Evolutionary conservation across 2,888 invertebrate species (phyloP).

Genomic region (Megastigmus dorsalis): DNA sequence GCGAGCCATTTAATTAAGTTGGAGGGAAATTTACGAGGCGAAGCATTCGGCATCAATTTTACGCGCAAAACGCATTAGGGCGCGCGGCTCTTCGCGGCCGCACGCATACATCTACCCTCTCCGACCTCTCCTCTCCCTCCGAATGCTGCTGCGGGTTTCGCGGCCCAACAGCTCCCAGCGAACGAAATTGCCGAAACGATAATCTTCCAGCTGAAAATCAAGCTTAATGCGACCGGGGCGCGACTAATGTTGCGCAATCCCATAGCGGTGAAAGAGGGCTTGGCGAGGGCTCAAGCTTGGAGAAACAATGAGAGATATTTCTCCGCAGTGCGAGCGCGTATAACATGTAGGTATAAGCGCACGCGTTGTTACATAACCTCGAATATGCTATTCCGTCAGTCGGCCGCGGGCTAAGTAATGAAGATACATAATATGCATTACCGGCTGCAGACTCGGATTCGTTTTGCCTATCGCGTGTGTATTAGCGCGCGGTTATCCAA

Average conservation of each 20-base stretch:
- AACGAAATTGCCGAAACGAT: conserved; percentile 36
- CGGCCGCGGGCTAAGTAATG: conserved; percentile 11
- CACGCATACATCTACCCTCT: not conserved
- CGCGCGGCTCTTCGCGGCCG: too few species aligned
- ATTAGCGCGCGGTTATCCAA: not conserved
- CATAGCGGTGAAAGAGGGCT: not conserved
- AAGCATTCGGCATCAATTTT: conserved; percentile 21
- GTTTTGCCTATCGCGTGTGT: not conserved
- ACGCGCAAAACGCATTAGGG: too few species aligned
- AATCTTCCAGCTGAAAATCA: conserved; percentile 34
- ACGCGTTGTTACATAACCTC: not conserved
- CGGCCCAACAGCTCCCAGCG: not conserved
- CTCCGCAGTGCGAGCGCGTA: too few species aligned
- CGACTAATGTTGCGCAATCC: conserved; percentile 15
- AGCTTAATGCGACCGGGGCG: conserved; percentile 21
- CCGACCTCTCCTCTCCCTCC: not conserved
- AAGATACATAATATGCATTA: not conserved
- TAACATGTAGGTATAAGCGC: not conserved
- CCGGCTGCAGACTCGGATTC: not conserved
- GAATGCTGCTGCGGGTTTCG: not conserved
- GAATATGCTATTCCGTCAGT: not conserved
- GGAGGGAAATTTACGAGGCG: too few species aligned
- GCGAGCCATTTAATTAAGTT: too few species aligned
- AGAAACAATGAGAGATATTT: conserved; percentile 11
- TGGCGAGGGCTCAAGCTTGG: not conserved